Conservation (phyloP, 2,888 invertebrate genomes). For the Vanessa cardui region DNA sequence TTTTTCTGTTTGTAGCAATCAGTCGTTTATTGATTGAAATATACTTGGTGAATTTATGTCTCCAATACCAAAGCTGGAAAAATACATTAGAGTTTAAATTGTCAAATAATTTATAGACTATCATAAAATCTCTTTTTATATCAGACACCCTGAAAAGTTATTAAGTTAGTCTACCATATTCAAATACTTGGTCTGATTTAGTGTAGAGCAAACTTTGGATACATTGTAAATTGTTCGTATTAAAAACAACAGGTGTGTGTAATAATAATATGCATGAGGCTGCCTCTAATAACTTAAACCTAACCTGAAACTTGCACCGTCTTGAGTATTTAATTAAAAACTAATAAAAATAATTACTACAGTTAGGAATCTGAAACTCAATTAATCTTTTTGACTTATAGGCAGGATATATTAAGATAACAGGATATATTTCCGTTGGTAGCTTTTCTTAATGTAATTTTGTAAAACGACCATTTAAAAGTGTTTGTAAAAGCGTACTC, state of each 20-base stretch:
- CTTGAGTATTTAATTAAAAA: no score
- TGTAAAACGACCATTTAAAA: no score
- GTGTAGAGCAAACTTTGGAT: slow-evolving; percentile 5
- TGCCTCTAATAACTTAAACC: slow-evolving; percentile 6
- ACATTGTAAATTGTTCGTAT: slow-evolving; percentile 20
- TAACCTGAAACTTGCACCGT: no score
- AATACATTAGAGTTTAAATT: neutral
- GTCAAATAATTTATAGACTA: slow-evolving; percentile 22
- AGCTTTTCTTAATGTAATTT: no score
- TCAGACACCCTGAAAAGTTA: slow-evolving; percentile 9
- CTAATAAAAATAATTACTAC: no score
- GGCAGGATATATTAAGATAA: no score
- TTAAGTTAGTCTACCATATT: neutral
- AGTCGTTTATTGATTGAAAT: neutral
- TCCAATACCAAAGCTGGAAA: neutral
- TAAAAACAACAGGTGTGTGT: slow-evolving; percentile 23
- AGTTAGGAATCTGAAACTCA: no score
- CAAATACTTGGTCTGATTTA: neutral
- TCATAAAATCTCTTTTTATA: slow-evolving; percentile 21
- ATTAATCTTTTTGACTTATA: no score
- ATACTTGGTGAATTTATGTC: neutral
- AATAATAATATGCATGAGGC: slow-evolving; percentile 9
- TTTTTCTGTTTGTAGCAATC: neutral
- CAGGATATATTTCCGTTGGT: no score
- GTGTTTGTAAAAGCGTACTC: no score